Evolutionary conservation across 2,888 invertebrate species (phyloP).

Genomic region (Mythimna lalbum): DNA sequence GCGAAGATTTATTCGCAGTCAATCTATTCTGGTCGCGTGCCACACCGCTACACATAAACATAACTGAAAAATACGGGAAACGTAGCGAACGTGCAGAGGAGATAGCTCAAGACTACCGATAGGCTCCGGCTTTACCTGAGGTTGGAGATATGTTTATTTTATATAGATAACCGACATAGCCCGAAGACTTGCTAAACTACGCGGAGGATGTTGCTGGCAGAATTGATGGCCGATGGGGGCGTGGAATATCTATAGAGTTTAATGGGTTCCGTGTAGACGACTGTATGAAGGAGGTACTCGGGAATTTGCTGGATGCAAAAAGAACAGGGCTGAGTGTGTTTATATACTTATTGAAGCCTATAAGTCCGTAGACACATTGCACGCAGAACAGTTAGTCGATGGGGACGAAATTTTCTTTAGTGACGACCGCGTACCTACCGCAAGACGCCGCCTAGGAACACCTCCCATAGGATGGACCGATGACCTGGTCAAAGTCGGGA

Average conservation of each 20-base stretch:
- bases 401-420: too few species aligned
- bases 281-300: neutral
- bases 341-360: too few species aligned
- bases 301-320: neutral
- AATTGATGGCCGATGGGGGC: neutral
- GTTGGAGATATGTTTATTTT: neutral
- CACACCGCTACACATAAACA: slow-evolving; percentile 56
- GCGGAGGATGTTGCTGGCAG: neutral
- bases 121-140: slow-evolving; percentile 26
- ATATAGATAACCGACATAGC: neutral
- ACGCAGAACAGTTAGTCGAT: too few species aligned
- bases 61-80: slow-evolving; percentile 68
- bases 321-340: neutral
- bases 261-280: neutral
- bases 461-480: too few species aligned
- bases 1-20: slow-evolving; percentile 58
- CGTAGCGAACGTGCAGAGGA: slow-evolving; percentile 49
- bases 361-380: too few species aligned
- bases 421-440: too few species aligned
- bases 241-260: neutral
- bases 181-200: neutral
- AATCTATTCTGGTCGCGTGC: slow-evolving; percentile 67
- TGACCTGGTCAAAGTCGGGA: too few species aligned
- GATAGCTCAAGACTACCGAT: slow-evolving; percentile 35
- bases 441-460: too few species aligned